These are phyloP conservation scores for Saccopteryx leptura DNA, from an alignment of 2,113 vertebrate species.

Conservation along the genomic window DNA sequence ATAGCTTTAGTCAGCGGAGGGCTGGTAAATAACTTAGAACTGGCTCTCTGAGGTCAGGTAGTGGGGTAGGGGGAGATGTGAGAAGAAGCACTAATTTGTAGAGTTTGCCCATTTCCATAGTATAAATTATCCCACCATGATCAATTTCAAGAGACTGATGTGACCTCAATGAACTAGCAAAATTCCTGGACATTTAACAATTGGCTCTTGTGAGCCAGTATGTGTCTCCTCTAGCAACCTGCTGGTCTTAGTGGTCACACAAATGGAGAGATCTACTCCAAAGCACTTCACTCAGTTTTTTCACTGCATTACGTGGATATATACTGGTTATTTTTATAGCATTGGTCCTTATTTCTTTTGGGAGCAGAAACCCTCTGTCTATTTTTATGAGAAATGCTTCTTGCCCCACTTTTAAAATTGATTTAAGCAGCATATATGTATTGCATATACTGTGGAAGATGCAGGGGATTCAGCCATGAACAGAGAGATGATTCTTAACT, in stretches of 20 bases:
- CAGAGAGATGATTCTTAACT: not conserved
- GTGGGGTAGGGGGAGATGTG: accelerated
- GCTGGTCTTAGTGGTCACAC: not conserved
- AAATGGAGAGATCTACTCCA: not conserved
- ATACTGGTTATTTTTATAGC: not conserved
- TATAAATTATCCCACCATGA: not conserved
- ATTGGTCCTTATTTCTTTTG: not conserved
- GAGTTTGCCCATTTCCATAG: not conserved
- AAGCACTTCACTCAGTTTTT: not conserved
- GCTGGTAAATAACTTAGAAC: not conserved
- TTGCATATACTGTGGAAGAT: not conserved
- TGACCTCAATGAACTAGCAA: not conserved
- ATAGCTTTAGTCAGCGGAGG: not conserved
- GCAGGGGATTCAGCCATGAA: not conserved
- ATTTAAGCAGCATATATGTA: too few relatives aligned
- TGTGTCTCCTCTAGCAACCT: not conserved
- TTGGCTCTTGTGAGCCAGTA: not conserved
- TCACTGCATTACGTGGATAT: too few relatives aligned
- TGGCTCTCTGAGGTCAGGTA: too few relatives aligned
- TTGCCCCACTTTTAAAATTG: not conserved
- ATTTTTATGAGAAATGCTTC: not conserved
- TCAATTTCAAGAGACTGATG: not conserved
- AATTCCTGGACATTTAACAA: not conserved
- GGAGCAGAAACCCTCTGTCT: not conserved
- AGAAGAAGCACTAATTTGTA: not conserved